Conservation (phyloP, 1,140 invertebrate genomes). For the Drosophila novamexicana region DNA sequence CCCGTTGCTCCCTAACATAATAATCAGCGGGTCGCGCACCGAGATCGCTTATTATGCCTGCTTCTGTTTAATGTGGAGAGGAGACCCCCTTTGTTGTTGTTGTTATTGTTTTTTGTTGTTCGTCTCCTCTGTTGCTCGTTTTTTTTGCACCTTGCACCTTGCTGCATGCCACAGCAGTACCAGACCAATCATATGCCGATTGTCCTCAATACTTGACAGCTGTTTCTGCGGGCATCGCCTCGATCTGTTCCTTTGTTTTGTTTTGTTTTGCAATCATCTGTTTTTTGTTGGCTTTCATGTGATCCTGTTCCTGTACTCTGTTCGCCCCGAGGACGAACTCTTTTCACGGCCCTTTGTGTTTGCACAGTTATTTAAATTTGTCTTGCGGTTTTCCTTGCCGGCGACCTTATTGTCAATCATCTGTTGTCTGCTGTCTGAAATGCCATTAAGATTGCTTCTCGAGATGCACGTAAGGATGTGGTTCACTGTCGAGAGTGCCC, state of each 20-base stretch:
- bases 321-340: conserved; percentile 30
- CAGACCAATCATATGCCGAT: conserved; percentile 30
- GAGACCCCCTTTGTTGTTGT: conserved; percentile 32
- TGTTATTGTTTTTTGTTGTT: conserved; percentile 2
- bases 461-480: conserved; percentile 41
- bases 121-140: neutral
- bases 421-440: conserved; percentile 60
- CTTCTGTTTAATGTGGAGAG: conserved; percentile 75
- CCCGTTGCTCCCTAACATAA: conserved; percentile 44
- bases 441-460: conserved; percentile 44
- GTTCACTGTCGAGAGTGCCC: conserved; percentile 1
- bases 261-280: conserved; percentile 80
- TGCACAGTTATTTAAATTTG: conserved; percentile 80
- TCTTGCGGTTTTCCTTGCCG: conserved; percentile 59
- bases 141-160: conserved; percentile 46
- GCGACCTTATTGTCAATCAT: conserved; percentile 70
- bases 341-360: conserved; percentile 7
- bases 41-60: conserved; percentile 64
- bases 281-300: conserved; percentile 46
- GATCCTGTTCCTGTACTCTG: conserved; percentile 17
- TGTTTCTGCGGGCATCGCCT: conserved; percentile 52
- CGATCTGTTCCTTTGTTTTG: conserved; percentile 28
- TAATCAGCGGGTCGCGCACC: conserved; percentile 54
- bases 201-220: conserved; percentile 60
- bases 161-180: conserved; percentile 35